Evolutionary conservation across 2,888 invertebrate genomes (phyloP), one percentile per base, ranked within the genome.

Genomic region (Habroteleia sp.): DNA sequence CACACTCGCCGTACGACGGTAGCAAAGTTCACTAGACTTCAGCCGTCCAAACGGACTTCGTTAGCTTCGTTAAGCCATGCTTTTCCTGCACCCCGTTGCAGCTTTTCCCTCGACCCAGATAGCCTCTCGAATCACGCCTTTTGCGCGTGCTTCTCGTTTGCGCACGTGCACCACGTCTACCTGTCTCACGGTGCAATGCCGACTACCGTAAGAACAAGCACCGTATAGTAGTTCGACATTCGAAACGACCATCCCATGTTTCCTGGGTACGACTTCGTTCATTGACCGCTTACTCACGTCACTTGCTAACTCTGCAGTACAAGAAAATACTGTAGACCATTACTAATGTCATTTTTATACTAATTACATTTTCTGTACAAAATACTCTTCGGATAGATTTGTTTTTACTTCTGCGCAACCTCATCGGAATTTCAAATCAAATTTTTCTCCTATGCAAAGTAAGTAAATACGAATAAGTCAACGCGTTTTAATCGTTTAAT

Each of bases 1-100:
- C 80, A 77, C 81, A 80, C 80, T 84, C 80, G 81, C 60, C 65
- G 65, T 31, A 77, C 75, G 62, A 73, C 65, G 50, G 74, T 69
- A 73, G 42, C 78, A 81, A 82, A 81, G 84, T 83, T 85, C 83
- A 85, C 83, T 79, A 81, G 65, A 54, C 72, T 74, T 65, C 69
- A 58, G 42, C 66, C 68, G 76, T 60, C 77, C 14, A 3, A 69
- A 69, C 33, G 31, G 5, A 37, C 25, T 17, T 58, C 50, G 42
- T 60, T 58, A 48, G 11, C 29, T 29, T 37, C 46, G 39, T 31
- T 48, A 39, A 8, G 50, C 23, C 29, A 13, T 10, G 44, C 56
- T 63, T 60, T 52, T 66, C 63, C 62, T 17, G 3, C 54, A 52
- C 50, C 50, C 23, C 50, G 58, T 39, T 44, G 60, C 46, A 29